These are phyloP conservation scores for Adineta ricciae DNA, from an alignment of 2,888 invertebrate genomes.

Conservation along the genomic window DNA sequence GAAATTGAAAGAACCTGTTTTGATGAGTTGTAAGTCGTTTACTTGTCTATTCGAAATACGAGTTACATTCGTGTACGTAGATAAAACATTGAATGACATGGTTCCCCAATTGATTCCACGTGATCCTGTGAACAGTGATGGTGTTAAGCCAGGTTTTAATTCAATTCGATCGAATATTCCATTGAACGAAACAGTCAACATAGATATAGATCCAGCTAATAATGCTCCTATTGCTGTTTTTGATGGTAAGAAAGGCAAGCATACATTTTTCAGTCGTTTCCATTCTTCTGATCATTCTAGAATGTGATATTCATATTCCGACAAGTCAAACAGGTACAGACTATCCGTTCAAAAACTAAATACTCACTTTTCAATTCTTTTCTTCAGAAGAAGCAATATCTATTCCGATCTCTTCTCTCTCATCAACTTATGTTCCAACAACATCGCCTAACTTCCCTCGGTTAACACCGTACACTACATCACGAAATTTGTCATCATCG, in stretches of 20 bases:
- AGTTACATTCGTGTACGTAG: not conserved
- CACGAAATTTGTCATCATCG: not conserved
- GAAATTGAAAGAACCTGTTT: slow-evolving; percentile 2
- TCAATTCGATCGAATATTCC: not conserved
- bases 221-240: not conserved
- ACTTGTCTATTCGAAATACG: not conserved
- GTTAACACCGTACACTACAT: not conserved
- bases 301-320: not conserved
- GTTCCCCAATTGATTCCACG: slow-evolving; percentile 1
- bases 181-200: not conserved
- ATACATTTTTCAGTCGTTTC: not conserved
- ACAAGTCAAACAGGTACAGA: not conserved
- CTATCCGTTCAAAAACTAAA: too few relatives aligned
- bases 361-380: not conserved
- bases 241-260: not conserved
- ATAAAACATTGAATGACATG: slow-evolving; percentile 3
- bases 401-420: not conserved
- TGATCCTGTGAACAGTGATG: not conserved
- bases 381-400: not conserved
- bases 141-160: not conserved
- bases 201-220: not conserved
- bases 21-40: not conserved
- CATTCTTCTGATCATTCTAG: not conserved
- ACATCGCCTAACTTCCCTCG: not conserved
- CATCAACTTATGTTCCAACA: not conserved